Evolutionary conservation across 2,888 invertebrate genomes (phyloP), one percentile per base, ranked within the genome.

Genomic region (Cetonia aurata): DNA sequence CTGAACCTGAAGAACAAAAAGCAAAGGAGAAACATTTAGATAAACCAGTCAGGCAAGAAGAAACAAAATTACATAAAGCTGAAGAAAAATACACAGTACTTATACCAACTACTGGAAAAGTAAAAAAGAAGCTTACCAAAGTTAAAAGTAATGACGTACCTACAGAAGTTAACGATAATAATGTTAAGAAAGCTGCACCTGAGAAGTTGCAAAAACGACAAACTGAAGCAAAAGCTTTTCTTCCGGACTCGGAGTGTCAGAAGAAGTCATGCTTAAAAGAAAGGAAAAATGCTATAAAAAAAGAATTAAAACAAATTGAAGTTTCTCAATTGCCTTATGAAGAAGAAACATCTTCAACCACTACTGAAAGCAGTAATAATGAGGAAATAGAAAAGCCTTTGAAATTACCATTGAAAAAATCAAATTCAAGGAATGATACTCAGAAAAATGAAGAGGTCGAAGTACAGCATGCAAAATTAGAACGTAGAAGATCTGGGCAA

Each of bases 261-360:
- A 74, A 78, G 17, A 50, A 50, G 17, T 50, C n/a, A 25, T 31
- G 56, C 42, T 13, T 15, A 50, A 60, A 69, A 62, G 60, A 50
- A 42, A 67, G 72, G 48, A 67, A 66, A 41, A 57, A 65, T 19
- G 17, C 48, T 8, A n/a, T 48, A 12, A 75, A 76, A 71, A 77
- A 75, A 70, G 66, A 71, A 33, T 37, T 71, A 17, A 76, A 73
- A 69, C 69, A 52, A 52, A 69, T 56, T 60, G 75, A 75, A 56
- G 56, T 46, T 65, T 46, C 31, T 8, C 50, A 50, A 10, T 46
- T 62, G 41, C 46, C 84, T 74, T 86, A 86, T 50, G 90, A 90
- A 79, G 91, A 91, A 79, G 92, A 92, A 77, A 89, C 90, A 1
- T 91, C 91, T 8, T 92, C 92, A 0, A 91, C 90, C 1, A 91